Evolutionary conservation across 2,113 vertebrate species (phyloP), one percentile per base, ranked within the genome.

Genomic region (Chrysemys picta): DNA sequence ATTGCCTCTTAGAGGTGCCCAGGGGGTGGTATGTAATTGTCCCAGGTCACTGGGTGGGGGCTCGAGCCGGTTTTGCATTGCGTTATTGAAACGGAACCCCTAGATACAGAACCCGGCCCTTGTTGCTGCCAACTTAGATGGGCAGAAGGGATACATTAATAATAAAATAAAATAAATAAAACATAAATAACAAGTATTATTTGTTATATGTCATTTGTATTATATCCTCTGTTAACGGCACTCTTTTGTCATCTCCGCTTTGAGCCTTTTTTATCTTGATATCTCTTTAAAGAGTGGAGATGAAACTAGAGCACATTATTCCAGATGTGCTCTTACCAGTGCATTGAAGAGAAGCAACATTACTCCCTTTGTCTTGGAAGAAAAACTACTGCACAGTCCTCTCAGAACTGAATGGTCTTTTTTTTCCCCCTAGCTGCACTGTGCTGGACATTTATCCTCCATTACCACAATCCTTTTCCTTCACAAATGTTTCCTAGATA

Each of bases 401-500:
- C 85, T 79, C 78, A n/a, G 29, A 89, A 75, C 22, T 3, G 9
- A 80, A n/a, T 6, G 8, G 3, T 69, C 24, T 12, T 47, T 5
- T 76, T 93, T 81, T 76, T 76, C 8, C 16, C 76, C 13, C 5
- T 45, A 45, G 8, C 4, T 62, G 24, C 10, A 82, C 27, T 80
- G 16, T 31, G 47, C 53, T 83, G 25, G 88, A 92, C 22, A 31
- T 69, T 88, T 82, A 45, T 38, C 21, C 47, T 88, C 89, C 7
- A 4, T 19, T 80, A 54, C 12, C 52, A 91, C 25, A 62, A 93
- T 7, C 24, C 1, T 11, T 80, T 90, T 84, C 75, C 85, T 96
- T 93, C 42, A 53, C 54, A 90, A 92, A 89, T 93, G 45, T 88
- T 95, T 59, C 83, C 93, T 90, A 89, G 69, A 93, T 1, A 94